Evolutionary conservation across 2,888 invertebrate species (phyloP).

Genomic region (Petrolisthes cinctipes): DNA sequence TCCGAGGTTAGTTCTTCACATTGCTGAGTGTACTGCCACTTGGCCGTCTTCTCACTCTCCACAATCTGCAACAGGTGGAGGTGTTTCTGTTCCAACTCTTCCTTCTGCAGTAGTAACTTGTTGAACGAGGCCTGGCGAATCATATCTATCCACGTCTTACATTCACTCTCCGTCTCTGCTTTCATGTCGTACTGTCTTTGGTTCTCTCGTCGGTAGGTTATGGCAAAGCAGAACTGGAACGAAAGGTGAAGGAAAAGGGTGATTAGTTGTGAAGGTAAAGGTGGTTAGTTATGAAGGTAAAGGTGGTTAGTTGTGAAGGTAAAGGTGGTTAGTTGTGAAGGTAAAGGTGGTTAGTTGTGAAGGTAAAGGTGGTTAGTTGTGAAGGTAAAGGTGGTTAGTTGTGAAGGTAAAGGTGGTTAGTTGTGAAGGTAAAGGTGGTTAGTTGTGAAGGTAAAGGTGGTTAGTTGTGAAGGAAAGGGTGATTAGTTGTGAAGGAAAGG

Average conservation of each 20-base stretch:
- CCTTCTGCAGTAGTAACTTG: conserved; percentile 83
- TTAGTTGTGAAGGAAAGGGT: neutral
- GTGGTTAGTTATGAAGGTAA: neutral
- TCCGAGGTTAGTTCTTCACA: conserved; percentile 90
- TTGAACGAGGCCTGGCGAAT: conserved; percentile 86
- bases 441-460: no score
- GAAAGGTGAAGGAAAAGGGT: neutral
- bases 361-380: no score
- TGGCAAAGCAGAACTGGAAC: conserved; percentile 87
- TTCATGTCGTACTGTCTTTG: conserved; percentile 89
- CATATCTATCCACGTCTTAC: conserved; percentile 90
- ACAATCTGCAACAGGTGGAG: conserved; percentile 84
- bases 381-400: neutral
- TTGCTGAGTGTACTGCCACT: conserved; percentile 93
- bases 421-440: neutral
- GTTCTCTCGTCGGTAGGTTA: conserved; percentile 87
- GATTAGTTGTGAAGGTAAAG: neutral
- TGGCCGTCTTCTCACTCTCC: conserved; percentile 91
- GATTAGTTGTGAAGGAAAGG: neutral
- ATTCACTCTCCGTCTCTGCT: conserved; percentile 86
- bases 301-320: neutral
- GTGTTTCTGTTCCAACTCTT: conserved; percentile 92
- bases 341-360: neutral
- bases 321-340: neutral
- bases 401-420: no score